Conservation (phyloP, 1,140 invertebrate genomes). For the Mya arenaria region DNA sequence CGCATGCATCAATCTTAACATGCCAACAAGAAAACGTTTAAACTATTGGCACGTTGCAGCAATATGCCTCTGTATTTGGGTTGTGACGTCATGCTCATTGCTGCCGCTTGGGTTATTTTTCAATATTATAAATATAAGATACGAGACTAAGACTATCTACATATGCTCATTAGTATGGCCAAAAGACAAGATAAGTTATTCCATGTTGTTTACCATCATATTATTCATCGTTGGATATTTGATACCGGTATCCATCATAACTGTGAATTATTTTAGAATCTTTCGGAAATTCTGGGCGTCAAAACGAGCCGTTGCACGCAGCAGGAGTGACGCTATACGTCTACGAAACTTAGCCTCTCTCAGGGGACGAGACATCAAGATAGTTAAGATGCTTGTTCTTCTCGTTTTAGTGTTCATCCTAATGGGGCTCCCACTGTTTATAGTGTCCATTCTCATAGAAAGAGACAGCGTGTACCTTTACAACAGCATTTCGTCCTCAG, state of each 20-base stretch:
- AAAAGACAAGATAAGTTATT: conserved; percentile 37
- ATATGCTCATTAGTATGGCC: conserved; percentile 75
- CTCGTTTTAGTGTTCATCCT: conserved; percentile 69
- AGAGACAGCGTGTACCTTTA: conserved; percentile 51
- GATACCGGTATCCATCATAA: conserved; percentile 65
- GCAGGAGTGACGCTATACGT: not conserved
- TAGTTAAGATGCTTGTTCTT: conserved; percentile 67
- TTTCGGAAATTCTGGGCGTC: conserved; percentile 65
- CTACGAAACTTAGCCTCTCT: conserved; percentile 4
- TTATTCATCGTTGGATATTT: conserved; percentile 58
- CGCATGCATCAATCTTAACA: conserved; percentile 62
- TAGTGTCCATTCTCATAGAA: conserved; percentile 62
- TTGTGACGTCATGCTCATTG: conserved; percentile 52
- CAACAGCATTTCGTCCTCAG: conserved; percentile 62
- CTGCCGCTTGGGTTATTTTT: conserved; percentile 69
- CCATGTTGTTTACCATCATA: conserved; percentile 57
- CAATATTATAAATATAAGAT: conserved; percentile 54
- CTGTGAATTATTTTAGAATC: conserved; percentile 67
- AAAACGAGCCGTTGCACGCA: conserved; percentile 44
- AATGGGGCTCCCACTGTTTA: conserved; percentile 74
- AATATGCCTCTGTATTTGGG: conserved; percentile 65
- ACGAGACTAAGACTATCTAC: conserved; percentile 49
- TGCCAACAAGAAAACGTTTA: conserved; percentile 42
- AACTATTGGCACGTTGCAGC: conserved; percentile 51
- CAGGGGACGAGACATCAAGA: conserved; percentile 55